Evolutionary conservation across 2,888 invertebrate genomes (phyloP), one percentile per base, ranked within the genome.

Genomic region (Timema podura): DNA sequence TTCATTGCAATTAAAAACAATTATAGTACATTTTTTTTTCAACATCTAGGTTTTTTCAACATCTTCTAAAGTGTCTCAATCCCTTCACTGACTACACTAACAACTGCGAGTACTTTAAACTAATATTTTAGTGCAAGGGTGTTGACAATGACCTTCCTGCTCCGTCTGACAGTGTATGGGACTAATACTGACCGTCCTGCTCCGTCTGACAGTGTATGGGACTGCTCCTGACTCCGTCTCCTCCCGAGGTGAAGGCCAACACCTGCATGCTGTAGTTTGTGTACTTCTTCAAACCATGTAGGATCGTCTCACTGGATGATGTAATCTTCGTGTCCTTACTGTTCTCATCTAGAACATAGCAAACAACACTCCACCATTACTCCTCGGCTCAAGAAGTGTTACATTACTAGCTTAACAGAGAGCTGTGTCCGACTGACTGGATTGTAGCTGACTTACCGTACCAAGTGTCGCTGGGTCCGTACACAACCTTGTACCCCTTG

Each of bases 251-350:
- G 77, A 91, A 96, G 44, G 97, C 96, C 76, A 96, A 83, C 48
- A 98, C 95, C 85, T 96, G 95, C 89, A 98, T 94, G 71, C 95
- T 96, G 82, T 97, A 98, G 83, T 98, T 97, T 3, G 96, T 97
- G 83, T 91, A 96, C 81, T 96, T 96, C 81, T 94, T 93, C 68
- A 98, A 85, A 68, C 95, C 95, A 79, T 95, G 95, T n/a, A 95
- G 86, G 77, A 95, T 95, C 0, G 95, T 95, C 82, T 95, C 95
- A 77, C 93, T 93, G 74, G 93, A 92, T n/a, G 93, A 90, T 6
- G 95, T 94, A 76, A 93, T 93, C 82, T 95, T 95, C 9, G 93
- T 92, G 78, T 95, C 95, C 77, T 94, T 95, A 16, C 91, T 91
- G 78, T 92, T 94, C 79, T 95, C 95, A 80, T 95, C 92, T 93